Base-by-base conservation (phyloP, 2,888 invertebrate genomes). In the Scaptomyza tumidula region DNA sequence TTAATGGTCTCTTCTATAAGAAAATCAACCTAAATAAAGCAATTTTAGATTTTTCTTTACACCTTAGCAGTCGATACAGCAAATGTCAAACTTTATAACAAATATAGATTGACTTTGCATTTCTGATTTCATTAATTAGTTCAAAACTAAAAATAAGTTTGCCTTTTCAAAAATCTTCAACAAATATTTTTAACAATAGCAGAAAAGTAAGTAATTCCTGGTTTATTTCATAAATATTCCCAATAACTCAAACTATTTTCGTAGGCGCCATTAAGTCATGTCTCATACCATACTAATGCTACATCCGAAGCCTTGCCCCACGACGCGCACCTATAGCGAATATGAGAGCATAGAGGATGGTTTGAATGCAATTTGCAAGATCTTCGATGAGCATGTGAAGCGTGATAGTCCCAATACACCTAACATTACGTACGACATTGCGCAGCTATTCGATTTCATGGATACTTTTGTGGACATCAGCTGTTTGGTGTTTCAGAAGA, bases 291-390 rank as follows among this genome's bases (percentile, higher is more conserved):
- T 99, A 91, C 93, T 99, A 63, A 93, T 99, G 69, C 96, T 99
- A 2, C 99, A 99, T 91, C 98, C 99, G 0, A 97, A 97, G 2
- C 93, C 94, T 1, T 96, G 97, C 90, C 98, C 98, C 13, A 98
- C 98, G 92, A 98, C 98, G 0, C 94, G 99, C 78, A 99, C 99
- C 0, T 99, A 99, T 92, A 97, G 97, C 0, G 99, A 99, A 92
- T 99, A 98, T 90, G 98, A 99, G 90, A 97, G 97, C 61, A 96
- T 99, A 5, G 98, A 98, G 86, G 98, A 98, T 88, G 98, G 98
- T 90, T 96, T 99, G 96, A 98, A 99, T 93, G 98, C 98, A 33
- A 98, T 99, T n/a, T 99, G 99, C 91, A 98, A 98, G 93, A 99
- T 99, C 74, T 99, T 98, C 90, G 99, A 99, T 90, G 99, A 99